phyloP scores from a whole-genome alignment of 2,888 invertebrate species.

The Bibio marci region DNA sequence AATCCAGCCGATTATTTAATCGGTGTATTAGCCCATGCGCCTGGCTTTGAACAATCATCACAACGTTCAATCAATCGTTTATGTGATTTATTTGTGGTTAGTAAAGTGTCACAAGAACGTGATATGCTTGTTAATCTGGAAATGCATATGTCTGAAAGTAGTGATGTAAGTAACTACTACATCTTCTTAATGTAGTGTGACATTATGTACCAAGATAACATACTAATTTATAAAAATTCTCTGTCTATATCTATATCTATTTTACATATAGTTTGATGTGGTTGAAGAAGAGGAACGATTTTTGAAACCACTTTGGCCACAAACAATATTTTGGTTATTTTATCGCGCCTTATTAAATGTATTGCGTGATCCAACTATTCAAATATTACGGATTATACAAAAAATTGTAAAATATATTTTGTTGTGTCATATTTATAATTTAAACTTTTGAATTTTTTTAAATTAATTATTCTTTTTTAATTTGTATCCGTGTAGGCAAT shows the following conservation, averaged over 20 bases:
- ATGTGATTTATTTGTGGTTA: slow-evolving; percentile 63
- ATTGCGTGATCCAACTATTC: slow-evolving; percentile 63
- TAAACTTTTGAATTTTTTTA: slow-evolving; percentile 5
- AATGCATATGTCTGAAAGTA: slow-evolving; percentile 42
- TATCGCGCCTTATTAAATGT: slow-evolving; percentile 57
- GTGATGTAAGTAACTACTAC: slow-evolving; percentile 28
- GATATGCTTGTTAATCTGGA: slow-evolving; percentile 58
- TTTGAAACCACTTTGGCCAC: slow-evolving; percentile 47
- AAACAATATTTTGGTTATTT: slow-evolving; percentile 57
- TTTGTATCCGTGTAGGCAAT: no score
- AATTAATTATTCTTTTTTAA: slow-evolving; percentile 14
- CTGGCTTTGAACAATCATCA: slow-evolving; percentile 57
- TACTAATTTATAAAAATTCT: no score
- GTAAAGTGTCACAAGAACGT: slow-evolving; percentile 56
- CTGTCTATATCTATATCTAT: no score
- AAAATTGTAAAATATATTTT: slow-evolving; percentile 50
- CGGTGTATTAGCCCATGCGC: slow-evolving; percentile 60
- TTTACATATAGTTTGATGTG: background rate
- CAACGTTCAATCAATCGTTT: slow-evolving; percentile 50
- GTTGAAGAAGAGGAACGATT: slow-evolving; percentile 14
- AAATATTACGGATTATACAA: slow-evolving; percentile 57
- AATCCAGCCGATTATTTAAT: slow-evolving; percentile 87
- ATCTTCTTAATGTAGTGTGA: slow-evolving; percentile 5
- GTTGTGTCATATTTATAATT: slow-evolving; percentile 4
- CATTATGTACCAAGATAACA: no score